A percentile compares a stretch with the other conserved stretches of the same genome.
Evolutionary conservation across 2,113 vertebrate genomes (phyloP).

Genomic region (Silurus asotus): DNA sequence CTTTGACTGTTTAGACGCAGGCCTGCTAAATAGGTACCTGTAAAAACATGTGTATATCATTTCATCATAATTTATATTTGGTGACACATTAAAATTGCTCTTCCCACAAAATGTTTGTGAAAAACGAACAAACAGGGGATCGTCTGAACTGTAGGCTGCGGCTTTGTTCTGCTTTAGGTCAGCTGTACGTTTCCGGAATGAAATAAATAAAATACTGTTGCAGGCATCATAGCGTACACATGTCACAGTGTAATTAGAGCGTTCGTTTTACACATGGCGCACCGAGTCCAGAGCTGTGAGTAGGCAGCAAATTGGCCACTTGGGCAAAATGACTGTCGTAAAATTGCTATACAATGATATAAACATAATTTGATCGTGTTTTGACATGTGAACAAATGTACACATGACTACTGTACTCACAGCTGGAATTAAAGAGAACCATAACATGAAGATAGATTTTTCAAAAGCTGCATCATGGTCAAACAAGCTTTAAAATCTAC

Average conservation of each 20-base stretch:
- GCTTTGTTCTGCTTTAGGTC: background rate
- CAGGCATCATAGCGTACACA: background rate
- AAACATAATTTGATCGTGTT: slow-evolving; percentile 5
- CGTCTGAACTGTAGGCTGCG: background rate
- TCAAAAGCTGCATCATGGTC: background rate
- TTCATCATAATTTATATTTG: background rate
- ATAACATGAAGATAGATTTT: background rate
- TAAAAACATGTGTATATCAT: background rate
- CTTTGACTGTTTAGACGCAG: background rate
- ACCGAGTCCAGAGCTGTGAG: background rate
- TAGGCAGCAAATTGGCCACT: slow-evolving; percentile 12
- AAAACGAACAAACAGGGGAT: background rate
- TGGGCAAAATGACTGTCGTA: background rate
- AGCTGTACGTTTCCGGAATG: background rate
- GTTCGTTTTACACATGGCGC: background rate
- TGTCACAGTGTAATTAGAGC: background rate
- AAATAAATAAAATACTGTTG: slow-evolving; percentile 1
- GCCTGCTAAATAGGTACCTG: background rate
- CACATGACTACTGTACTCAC: background rate
- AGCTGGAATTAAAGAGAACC: background rate
- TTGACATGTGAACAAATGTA: slow-evolving; percentile 21
- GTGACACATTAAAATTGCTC: background rate
- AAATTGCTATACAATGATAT: background rate
- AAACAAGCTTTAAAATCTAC: background rate
- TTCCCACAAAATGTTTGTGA: background rate